Percentiles rank a stretch among this genome's conserved stretches.
Evolutionary conservation across 2,797 vertebrate genomes (phyloP).

Genomic region (Enteromius afrohamiltoni): DNA sequence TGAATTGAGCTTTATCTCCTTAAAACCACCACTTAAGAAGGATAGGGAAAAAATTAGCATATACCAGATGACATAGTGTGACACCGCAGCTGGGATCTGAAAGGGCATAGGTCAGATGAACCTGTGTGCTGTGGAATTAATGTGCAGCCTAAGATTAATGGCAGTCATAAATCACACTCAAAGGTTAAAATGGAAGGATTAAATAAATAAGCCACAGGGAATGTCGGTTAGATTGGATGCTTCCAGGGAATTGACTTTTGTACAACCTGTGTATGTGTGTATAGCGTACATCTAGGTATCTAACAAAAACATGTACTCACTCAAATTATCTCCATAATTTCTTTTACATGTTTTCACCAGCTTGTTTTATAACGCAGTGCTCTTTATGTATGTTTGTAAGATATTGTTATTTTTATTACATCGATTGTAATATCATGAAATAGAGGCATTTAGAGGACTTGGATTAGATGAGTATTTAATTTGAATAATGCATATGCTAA

Average conservation of each 20-base stretch:
- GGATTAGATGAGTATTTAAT: conserved; percentile 8
- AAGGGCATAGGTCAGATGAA: conserved; percentile 35
- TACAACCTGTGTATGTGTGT: not conserved
- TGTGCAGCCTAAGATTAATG: conserved; percentile 47
- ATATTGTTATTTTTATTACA: not conserved
- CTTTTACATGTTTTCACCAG: not conserved
- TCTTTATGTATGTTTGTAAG: not conserved
- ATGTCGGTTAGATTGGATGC: not conserved
- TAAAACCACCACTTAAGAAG: conserved; percentile 21
- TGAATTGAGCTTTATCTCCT: conserved; percentile 4
- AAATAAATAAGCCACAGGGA: conserved; percentile 20
- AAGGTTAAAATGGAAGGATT: conserved; percentile 36
- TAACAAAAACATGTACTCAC: not conserved
- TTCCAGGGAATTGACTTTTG: not conserved
- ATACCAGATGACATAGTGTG: conserved; percentile 35
- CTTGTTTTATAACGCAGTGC: not conserved
- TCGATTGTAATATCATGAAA: not conserved
- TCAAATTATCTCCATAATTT: not conserved
- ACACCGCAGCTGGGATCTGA: conserved; percentile 26
- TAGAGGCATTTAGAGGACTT: not conserved
- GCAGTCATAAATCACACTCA: conserved; percentile 46
- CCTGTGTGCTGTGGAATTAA: conserved; percentile 22
- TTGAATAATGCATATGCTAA: conserved; percentile 20
- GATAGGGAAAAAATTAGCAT: conserved; percentile 15
- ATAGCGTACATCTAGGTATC: not conserved